Conservation (phyloP, 2,797 vertebrate species). For the Sylvia borin region DNA sequence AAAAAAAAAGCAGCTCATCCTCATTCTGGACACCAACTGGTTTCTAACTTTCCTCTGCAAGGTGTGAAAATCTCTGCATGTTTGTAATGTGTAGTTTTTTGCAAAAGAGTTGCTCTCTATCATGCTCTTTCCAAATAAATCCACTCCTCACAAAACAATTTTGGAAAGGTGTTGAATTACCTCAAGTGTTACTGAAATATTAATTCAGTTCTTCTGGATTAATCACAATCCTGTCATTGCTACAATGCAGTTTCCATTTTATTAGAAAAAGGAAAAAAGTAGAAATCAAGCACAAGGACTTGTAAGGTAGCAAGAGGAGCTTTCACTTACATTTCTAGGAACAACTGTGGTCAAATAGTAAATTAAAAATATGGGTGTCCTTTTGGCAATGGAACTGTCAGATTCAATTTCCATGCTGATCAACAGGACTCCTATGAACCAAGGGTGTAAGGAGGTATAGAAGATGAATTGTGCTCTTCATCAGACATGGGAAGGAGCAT, state of each 20-base stretch:
- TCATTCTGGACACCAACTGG: neutral
- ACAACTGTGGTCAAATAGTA: neutral
- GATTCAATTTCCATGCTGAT: neutral
- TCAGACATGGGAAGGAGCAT: neutral
- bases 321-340: neutral
- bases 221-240: neutral
- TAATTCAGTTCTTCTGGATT: neutral
- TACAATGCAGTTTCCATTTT: neutral
- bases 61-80: neutral
- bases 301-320: neutral
- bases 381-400: neutral
- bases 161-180: neutral
- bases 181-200: neutral
- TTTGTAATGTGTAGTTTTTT: neutral
- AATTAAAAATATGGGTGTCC: neutral
- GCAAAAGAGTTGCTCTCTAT: neutral
- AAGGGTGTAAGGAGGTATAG: neutral
- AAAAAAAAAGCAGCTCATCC: neutral
- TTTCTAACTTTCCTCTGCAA: neutral
- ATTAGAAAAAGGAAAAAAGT: neutral
- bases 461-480: neutral
- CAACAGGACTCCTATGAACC: neutral
- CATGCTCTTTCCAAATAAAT: neutral
- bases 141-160: neutral
- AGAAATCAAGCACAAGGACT: neutral